Base-by-base conservation (phyloP, 2,797 vertebrate genomes). In the Nasua narica region DNA sequence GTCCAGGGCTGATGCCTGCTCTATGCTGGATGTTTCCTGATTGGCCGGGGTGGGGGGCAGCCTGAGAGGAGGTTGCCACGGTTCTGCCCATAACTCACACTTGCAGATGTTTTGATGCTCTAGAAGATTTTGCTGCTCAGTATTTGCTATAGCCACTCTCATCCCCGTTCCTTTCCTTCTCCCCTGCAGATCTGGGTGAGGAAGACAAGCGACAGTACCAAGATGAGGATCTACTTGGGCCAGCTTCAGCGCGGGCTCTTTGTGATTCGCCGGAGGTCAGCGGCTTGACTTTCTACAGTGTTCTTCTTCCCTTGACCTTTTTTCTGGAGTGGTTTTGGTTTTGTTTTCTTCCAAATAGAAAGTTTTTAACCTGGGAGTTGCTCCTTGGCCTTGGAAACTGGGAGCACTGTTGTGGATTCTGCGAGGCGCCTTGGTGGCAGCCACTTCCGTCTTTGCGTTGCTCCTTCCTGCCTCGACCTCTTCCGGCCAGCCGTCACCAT, bases 141-240 rank as follows among this genome's bases (percentile, higher is more conserved):
- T 60, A 0, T 83, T 7, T 12, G 3, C 25, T 16, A 2, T 43
- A 29, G 15, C 27, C 81, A 58, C 67, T 1, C 74, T 93, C 50
- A 76, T 21, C 50, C 50, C 40, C 58, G 13, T 40, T 92, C 35
- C 43, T 69, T n/a, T 74, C 52, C 13, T 88, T 11, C 16, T 86
- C 52, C 65, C 46, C 25, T 97, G 18, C 98, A 99, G 99, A 99
- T 99, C 96, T 99, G 99, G 99, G 99, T 99, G 98, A 99, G 99
- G 98, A 99, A 99, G 98, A 99, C 99, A 1, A 99, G 99, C 0
- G 99, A 99, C 99, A 99, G 99, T 98, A 99, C 99, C 11, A 99
- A 99, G 98, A 99, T 99, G 99, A 99, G 99, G 98, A 99, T 99
- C 98, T 99, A 99, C 98, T 98, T 99, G 98, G 99, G 99, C 50